A percentile compares a stretch with the other conserved stretches of the same genome.
Conservation (phyloP, 1,140 invertebrate genomes). For the Pinna nobilis region DNA sequence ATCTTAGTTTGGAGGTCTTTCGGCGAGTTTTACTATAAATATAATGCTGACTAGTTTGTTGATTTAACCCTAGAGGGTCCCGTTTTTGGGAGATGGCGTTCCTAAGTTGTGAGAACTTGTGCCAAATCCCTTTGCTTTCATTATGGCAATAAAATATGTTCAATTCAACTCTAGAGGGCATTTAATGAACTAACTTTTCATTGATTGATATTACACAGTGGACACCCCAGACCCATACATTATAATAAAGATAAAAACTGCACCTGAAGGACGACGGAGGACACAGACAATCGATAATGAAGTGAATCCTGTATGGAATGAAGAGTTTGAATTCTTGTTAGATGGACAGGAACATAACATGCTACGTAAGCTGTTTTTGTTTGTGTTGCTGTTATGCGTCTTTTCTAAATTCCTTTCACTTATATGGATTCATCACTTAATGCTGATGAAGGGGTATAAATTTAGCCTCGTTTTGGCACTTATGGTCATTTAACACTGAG, state of each 20-base stretch:
- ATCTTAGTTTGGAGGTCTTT: no score
- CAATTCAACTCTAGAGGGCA: not conserved
- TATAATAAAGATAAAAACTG: slow-evolving; percentile 69
- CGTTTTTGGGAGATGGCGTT: no score
- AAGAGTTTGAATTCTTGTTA: slow-evolving; percentile 74
- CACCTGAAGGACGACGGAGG: slow-evolving; percentile 72
- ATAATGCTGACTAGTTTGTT: no score
- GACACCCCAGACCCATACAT: slow-evolving; percentile 77
- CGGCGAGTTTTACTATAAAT: no score
- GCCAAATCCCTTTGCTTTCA: no score
- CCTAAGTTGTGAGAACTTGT: no score
- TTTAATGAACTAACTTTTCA: not conserved
- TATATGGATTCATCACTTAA: no score
- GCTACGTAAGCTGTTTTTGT: slow-evolving; percentile 60
- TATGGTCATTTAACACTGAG: no score
- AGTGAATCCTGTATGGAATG: slow-evolving; percentile 74
- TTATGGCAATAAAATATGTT: not conserved
- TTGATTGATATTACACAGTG: slow-evolving; percentile 59
- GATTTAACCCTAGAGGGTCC: not conserved
- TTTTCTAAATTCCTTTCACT: no score
- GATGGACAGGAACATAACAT: slow-evolving; percentile 64
- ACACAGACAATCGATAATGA: slow-evolving; percentile 73
- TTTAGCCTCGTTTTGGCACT: no score
- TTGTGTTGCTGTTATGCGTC: no score
- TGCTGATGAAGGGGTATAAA: no score